Base-by-base conservation (phyloP, 2,888 invertebrate genomes). In the Lamellibrachia columna region DNA sequence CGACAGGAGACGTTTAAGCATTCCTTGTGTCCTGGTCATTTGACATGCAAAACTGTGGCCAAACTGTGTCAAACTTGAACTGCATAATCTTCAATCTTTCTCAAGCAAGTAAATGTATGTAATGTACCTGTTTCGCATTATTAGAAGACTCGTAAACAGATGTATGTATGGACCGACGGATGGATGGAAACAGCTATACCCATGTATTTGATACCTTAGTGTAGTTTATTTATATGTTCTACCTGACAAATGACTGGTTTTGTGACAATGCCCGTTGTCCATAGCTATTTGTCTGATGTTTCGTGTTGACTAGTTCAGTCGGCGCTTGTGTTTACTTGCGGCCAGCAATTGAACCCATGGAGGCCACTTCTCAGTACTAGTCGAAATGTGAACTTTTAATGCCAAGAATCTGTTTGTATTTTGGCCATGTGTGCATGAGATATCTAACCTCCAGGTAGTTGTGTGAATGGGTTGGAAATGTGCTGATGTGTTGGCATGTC, bases 251-350 rank as follows among this genome's bases (percentile, higher is more conserved):
- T 75, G 22, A 75, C 15, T 75, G 22, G 75, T 75, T 75, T 3
- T n/a, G 6, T 75, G 75, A 11, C 75, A 75, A n/a, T 22, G 22
- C 75, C 75, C 75, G n/a, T 15, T 75, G 75, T 22, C 75, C 6
- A n/a, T 75, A 75, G 75, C 75, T 75, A 75, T 75, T 75, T 75
- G 22, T 75, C 75, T 75, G 75, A 75, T 75, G 75, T 60, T 60
- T 60, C 11, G 15, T 15, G 60, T 22, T 75, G 75, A 75, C 22
- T 4, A 75, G 75, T 75, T 75, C 22, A n/a, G 22, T 75, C 22
- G 22, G 75, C n/a, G 75, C 75, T 75, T n/a, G 22, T 75, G 75
- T 75, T 22, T 22, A 15, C 75, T n/a, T 75, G 75, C 22, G 75
- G 75, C 75, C 75, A 75, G 75, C 75, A 75, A n/a, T 15, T 60